Base-by-base conservation (phyloP, 1,140 invertebrate genomes). In the Panagrolaimus sp. region DNA sequence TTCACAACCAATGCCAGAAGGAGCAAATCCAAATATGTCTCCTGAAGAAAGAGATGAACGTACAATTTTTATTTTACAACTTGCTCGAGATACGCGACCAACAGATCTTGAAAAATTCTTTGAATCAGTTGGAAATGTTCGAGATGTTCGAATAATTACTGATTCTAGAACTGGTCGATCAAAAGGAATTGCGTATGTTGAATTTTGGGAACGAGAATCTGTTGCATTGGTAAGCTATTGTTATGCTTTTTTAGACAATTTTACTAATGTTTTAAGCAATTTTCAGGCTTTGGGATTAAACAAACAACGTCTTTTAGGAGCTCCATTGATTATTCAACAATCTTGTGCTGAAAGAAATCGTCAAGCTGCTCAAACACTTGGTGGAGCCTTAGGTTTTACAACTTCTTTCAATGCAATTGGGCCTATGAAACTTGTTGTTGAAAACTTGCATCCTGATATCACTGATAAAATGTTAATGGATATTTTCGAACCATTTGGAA, bases 401-500 rank as follows among this genome's bases (percentile, higher is more conserved):
- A 43, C 62, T 28, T 32, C 73, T 10, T 32, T 24, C 12, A 43
- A 45, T 43, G 45, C 67, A 26, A 65, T 89, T 70, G 95, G 96
- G 46, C 96, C 96, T 1, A 94, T 97, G 89, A 88, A 94, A 82
- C 85, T 98, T 0, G 97, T 98, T 85, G 93, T 99, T 67, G 94
- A 95, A 10, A 97, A 94, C 38, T 85, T 99, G 32, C 96, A 99
- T 86, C 97, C 96, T 80, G 98, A 98, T 83, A 98, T 99, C 66
- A 98, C 93, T 17, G 95, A 98, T 86, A 95, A 98, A 69, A 99
- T 99, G 96, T 86, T 99, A 24, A 85, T 90, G 73, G 93, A 93
- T 32, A 98, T 99, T 70, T 99, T 99, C 86, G 96, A 98, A 85
- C 96, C 96, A 1, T 99, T 99, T 86, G 96, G 96, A 66, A 94